Evolutionary conservation across 2,888 invertebrate species (phyloP).

Genomic region (Drosophila sordidapex): DNA sequence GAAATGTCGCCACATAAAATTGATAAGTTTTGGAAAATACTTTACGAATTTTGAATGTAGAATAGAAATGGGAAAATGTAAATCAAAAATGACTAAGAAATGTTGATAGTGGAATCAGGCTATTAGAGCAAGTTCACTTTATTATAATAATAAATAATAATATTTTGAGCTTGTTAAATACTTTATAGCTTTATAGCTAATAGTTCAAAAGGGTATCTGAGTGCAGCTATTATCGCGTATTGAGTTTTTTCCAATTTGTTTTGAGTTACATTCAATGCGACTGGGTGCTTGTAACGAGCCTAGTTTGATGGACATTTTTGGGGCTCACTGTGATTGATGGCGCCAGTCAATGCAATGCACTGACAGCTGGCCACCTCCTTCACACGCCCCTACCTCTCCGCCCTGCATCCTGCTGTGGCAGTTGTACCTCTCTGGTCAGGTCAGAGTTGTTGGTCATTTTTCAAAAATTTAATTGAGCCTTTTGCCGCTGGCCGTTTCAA

Average conservation of each 20-base stretch:
- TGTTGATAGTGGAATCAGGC: not conserved
- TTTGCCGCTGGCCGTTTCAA: constrained; percentile 62
- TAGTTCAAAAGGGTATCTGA: constrained; percentile 11
- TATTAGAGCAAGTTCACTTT: not conserved
- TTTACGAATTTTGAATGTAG: not conserved
- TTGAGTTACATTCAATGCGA: constrained; percentile 34
- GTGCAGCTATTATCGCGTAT: no score
- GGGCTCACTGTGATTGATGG: constrained; percentile 67
- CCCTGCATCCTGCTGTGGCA: not conserved
- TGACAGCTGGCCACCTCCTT: constrained; percentile 25
- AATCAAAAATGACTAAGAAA: not conserved
- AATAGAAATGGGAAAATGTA: not conserved
- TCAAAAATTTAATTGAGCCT: constrained; percentile 75
- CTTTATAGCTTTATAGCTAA: no score
- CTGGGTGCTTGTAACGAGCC: constrained; percentile 52
- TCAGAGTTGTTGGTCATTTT: constrained; percentile 59
- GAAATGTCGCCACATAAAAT: no score
- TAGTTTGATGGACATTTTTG: constrained; percentile 46
- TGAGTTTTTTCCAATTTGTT: constrained; percentile 17
- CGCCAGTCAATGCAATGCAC: constrained; percentile 45
- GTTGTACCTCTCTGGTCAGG: not conserved
- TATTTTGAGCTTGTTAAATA: not conserved
- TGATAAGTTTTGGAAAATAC: not conserved
- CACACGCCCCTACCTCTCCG: no score
- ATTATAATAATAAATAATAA: no score